A percentile compares a stretch with the other conserved stretches of the same genome.
Evolutionary conservation across 2,113 vertebrate genomes (phyloP).

Genomic region (Isurus oxyrinchus): DNA sequence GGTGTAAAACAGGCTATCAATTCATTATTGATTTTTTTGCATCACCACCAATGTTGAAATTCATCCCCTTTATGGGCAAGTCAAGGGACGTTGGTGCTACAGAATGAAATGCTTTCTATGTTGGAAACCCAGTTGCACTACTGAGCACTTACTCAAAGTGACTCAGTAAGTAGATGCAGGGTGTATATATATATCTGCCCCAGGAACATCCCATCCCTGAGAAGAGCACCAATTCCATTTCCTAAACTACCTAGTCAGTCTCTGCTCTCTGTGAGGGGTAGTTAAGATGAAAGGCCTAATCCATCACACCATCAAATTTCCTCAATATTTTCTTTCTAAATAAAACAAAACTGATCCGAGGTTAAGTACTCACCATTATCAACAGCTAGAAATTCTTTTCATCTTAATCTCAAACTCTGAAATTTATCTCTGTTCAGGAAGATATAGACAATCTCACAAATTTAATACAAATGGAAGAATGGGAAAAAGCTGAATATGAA

Average conservation of each 20-base stretch:
- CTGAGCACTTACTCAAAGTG: neutral
- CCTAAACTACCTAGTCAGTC: neutral
- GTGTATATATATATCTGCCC: neutral
- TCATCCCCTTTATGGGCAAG: neutral
- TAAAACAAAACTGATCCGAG: neutral
- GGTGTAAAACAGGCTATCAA: neutral
- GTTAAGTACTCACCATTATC: neutral
- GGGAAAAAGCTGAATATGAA: neutral
- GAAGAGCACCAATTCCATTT: neutral
- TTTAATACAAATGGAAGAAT: conserved; percentile 10
- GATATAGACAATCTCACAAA: conserved; percentile 18
- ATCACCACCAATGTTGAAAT: neutral
- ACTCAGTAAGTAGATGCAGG: neutral
- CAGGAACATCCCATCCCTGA: neutral
- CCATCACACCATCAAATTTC: neutral
- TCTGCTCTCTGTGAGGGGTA: neutral
- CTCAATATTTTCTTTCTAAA: neutral
- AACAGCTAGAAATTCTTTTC: neutral
- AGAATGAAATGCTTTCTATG: neutral
- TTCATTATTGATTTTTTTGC: neutral
- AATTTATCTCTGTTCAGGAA: conserved; percentile 18
- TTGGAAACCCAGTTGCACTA: neutral
- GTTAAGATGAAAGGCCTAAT: neutral
- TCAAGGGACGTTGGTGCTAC: neutral
- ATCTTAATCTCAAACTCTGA: neutral